Base-by-base conservation (phyloP, 2,113 vertebrate genomes). In the Hemicordylus capensis region DNA sequence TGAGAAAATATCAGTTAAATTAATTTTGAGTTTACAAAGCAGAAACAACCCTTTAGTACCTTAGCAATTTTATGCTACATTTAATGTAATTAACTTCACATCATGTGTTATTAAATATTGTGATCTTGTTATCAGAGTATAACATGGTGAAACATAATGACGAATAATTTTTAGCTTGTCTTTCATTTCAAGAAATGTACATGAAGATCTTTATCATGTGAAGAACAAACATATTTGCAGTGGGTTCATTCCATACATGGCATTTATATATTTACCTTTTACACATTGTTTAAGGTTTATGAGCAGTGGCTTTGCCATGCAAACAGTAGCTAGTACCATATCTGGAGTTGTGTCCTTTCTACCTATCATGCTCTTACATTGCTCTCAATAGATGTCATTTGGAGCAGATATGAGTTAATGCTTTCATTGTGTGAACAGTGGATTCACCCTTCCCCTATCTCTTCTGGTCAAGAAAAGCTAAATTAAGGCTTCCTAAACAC, bases 61-160 rank as follows among this genome's bases (percentile, higher is more conserved):
- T 70, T 79, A 70, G 54, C 24, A 48, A 85, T 85, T 85, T 85
- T 61, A 79, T 79, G 56, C 76, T 61, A 61, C 66, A 63, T 48
- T 76, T 72, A 72, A n/a, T 61, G 67, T 85, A 79, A 85, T 79
- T 85, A 85, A 79, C 54, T 24, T 86, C 66, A 69, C 46, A 81
- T 75, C 75, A 75, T 80, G 61, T 28, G 69, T 66, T 54, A 86
- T 86, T 86, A 86, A 86, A 75, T 80, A 28, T 64, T 59, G 54
- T 42, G 64, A 78, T 75, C 19, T 19, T 80, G 31, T 66, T 64
- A 39, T 24, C 54, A 80, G 74, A 81, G 63, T 80, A 56, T 51
- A 64, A 31, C 70, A 6, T 15, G 28, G 4, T 75, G 44, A 54
- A 28, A 74, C 11, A 22, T 85, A 44, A 78, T 86, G 31, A 54